phyloP scores from a whole-genome alignment of 1,140 invertebrate genomes.

The Nasonia longicornis region DNA sequence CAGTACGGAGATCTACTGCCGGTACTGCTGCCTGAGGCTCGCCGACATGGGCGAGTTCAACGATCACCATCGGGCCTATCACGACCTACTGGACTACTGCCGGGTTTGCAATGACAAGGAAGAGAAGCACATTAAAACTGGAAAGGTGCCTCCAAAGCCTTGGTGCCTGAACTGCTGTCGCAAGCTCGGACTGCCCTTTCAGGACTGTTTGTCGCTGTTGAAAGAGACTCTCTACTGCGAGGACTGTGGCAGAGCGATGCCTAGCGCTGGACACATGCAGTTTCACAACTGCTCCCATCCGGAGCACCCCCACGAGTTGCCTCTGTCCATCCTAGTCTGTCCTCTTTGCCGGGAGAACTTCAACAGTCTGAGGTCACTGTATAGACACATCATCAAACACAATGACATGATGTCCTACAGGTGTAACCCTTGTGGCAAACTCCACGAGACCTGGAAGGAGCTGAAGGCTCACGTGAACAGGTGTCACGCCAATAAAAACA shows the following conservation, averaged over 20 bases:
- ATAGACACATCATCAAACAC: constrained; percentile 24
- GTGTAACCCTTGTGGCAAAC: not conserved
- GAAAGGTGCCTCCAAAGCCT: constrained; percentile 7
- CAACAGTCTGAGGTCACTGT: constrained; percentile 19
- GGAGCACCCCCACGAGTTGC: not conserved
- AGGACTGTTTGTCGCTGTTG: not conserved
- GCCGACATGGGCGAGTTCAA: not conserved
- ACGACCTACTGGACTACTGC: constrained; percentile 11
- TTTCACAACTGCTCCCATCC: constrained; percentile 19
- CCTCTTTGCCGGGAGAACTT: constrained; percentile 19
- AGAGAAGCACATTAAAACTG: no score
- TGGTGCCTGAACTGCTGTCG: constrained; percentile 12
- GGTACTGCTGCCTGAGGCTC: constrained; percentile 24
- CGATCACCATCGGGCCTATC: constrained; percentile 24
- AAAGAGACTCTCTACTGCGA: constrained; percentile 33
- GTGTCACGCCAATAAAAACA: not conserved
- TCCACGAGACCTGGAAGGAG: constrained; percentile 22
- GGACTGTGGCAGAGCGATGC: constrained; percentile 11
- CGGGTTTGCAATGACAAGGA: not conserved
- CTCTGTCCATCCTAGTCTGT: constrained; percentile 10
- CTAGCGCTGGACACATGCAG: not conserved
- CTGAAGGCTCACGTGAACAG: not conserved
- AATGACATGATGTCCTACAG: not conserved
- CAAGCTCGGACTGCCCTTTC: not conserved
- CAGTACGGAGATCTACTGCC: not conserved